Conservation (phyloP, 2,888 invertebrate genomes). For the Lycia hirtaria region DNA sequence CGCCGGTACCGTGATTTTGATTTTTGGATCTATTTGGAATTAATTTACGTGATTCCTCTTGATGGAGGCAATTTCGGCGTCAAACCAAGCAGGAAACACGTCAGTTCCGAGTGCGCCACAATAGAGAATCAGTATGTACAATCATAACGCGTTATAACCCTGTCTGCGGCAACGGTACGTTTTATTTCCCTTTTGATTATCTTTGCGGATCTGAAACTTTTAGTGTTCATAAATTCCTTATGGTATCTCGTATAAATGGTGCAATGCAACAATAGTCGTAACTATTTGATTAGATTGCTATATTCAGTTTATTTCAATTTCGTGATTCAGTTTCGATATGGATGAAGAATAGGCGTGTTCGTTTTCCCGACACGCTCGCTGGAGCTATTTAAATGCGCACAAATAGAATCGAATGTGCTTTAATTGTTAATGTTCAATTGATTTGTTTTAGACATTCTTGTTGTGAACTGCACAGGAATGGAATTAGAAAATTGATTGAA, state of each 20-base stretch:
- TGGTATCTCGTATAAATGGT: conserved; percentile 28
- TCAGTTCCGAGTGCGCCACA: conserved; percentile 29
- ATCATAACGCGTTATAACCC: conserved; percentile 34
- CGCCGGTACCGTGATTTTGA: conserved; percentile 36
- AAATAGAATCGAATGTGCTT: conserved; percentile 1
- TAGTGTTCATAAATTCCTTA: conserved; percentile 30
- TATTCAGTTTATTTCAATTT: conserved; percentile 40
- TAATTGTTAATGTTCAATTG: conserved; percentile 1
- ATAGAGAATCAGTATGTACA: conserved; percentile 32
- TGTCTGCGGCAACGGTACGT: conserved; percentile 23
- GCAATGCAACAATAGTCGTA: conserved; percentile 35
- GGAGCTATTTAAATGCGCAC: conserved; percentile 11
- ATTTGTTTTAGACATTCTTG: too few species aligned
- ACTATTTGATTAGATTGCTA: conserved; percentile 38
- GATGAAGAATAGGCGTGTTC: conserved; percentile 33
- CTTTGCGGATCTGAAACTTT: conserved; percentile 27
- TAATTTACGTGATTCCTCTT: conserved; percentile 39
- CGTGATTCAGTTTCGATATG: conserved; percentile 34
- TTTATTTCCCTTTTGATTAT: conserved; percentile 32
- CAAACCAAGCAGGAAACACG: conserved; percentile 32
- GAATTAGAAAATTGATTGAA: too few species aligned
- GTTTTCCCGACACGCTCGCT: conserved; percentile 27
- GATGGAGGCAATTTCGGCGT: conserved; percentile 40
- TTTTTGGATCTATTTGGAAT: conserved; percentile 38
- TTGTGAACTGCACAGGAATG: too few species aligned